Evolutionary conservation across 1,140 invertebrate genomes (phyloP).

Genomic region (Grapholita molesta): DNA sequence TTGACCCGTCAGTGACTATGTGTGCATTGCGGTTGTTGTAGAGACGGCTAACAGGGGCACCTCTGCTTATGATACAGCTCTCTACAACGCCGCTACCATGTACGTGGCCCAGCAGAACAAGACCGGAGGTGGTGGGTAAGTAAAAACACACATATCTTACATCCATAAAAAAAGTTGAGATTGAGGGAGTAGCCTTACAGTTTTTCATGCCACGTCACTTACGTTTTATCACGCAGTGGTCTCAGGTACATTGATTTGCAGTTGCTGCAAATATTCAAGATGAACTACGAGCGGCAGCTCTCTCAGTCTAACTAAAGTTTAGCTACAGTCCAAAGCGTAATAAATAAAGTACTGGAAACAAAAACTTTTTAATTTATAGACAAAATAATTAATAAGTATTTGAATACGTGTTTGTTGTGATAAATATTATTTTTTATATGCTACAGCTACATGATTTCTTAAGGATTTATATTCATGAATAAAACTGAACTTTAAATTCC

Average conservation of each 20-base stretch:
- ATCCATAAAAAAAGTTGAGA: neutral
- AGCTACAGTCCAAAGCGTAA: too few species aligned
- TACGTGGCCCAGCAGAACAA: constrained; percentile 93
- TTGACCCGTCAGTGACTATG: neutral
- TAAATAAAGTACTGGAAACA: too few species aligned
- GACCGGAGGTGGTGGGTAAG: constrained; percentile 71
- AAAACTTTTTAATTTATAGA: too few species aligned
- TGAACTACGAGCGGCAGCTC: too few species aligned
- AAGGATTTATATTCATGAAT: too few species aligned
- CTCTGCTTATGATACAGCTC: constrained; percentile 91
- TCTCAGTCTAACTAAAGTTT: too few species aligned
- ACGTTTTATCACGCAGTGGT: neutral
- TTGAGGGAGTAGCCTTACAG: neutral
- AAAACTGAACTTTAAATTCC: neutral
- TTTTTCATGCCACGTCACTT: constrained; percentile 18
- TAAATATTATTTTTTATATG: too few species aligned
- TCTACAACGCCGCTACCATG: constrained; percentile 95
- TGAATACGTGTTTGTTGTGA: too few species aligned
- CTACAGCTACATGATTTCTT: too few species aligned
- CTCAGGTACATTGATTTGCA: neutral
- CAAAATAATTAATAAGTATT: too few species aligned
- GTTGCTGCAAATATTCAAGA: too few species aligned
- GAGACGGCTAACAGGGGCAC: constrained; percentile 81
- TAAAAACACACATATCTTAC: neutral
- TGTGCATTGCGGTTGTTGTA: constrained; percentile 33